phyloP scores from a whole-genome alignment of 30 jellyfish, hydroid and myxozoan species.

The Cassiopea xamachana region DNA sequence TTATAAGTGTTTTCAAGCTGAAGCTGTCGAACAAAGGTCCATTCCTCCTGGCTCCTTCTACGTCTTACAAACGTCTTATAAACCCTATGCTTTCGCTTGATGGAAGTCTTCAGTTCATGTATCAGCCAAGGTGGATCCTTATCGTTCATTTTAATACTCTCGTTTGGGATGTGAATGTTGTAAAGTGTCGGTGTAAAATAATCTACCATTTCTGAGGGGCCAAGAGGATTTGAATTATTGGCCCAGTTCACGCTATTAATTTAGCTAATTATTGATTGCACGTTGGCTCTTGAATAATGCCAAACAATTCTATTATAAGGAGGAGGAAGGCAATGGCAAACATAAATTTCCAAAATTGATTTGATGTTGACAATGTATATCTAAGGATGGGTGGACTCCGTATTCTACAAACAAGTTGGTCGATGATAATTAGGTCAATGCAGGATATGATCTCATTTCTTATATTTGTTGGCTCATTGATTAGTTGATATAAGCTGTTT shows the following conservation, averaged over 20 bases:
- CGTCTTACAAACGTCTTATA: neutral
- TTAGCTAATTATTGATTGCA: neutral
- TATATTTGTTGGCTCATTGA: conserved; percentile 45
- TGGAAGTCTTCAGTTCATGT: neutral
- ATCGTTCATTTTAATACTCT: neutral
- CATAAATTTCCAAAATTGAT: conserved; percentile 19
- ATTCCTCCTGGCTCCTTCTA: conserved; percentile 44
- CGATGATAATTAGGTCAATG: neutral
- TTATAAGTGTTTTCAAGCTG: conserved; percentile 18
- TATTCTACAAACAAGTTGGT: neutral
- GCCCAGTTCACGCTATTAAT: conserved; percentile 12
- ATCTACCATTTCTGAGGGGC: conserved; percentile 16
- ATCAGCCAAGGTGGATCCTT: conserved; percentile 3
- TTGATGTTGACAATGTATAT: conserved; percentile 52
- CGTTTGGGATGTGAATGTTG: neutral
- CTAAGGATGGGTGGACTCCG: conserved; percentile 41
- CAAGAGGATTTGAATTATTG: neutral
- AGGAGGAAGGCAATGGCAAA: conserved; percentile 23
- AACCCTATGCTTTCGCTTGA: conserved; percentile 19
- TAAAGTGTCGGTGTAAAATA: neutral
- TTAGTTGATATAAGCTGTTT: conserved; percentile 20
- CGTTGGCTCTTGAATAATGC: conserved; percentile 26
- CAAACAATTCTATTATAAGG: conserved; percentile 22
- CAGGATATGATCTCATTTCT: conserved; percentile 8
- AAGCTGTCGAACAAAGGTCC: conserved; percentile 33